Evolutionary conservation across 2,888 invertebrate species (phyloP).

Genomic region (Athetis lepigone): DNA sequence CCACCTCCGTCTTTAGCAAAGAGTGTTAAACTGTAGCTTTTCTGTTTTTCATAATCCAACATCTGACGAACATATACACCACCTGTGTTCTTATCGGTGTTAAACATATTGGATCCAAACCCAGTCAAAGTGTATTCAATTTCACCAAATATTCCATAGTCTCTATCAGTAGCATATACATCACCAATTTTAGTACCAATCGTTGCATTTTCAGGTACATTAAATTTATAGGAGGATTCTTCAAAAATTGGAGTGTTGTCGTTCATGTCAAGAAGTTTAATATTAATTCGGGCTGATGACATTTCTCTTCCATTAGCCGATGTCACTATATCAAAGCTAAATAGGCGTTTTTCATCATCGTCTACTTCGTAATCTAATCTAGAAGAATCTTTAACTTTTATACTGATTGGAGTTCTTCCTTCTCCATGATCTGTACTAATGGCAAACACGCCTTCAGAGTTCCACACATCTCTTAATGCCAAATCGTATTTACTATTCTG

Average conservation of each 20-base stretch:
- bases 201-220: slow-evolving; percentile 92
- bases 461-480: slow-evolving; percentile 90
- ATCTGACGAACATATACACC: slow-evolving; percentile 92
- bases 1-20: slow-evolving; percentile 96
- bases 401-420: slow-evolving; percentile 94
- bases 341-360: slow-evolving; percentile 89
- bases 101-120: slow-evolving; percentile 94
- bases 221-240: slow-evolving; percentile 91
- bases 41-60: slow-evolving; percentile 95
- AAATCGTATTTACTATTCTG: slow-evolving; percentile 93
- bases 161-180: slow-evolving; percentile 93
- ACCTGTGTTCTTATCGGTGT: slow-evolving; percentile 92
- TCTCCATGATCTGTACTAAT: slow-evolving; percentile 93
- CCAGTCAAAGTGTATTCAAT: slow-evolving; percentile 94
- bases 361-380: slow-evolving; percentile 93
- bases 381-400: slow-evolving; percentile 92
- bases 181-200: slow-evolving; percentile 92
- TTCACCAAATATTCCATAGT: slow-evolving; percentile 93
- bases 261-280: slow-evolving; percentile 94
- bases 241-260: slow-evolving; percentile 94
- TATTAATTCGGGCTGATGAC: slow-evolving; percentile 91
- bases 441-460: slow-evolving; percentile 91
- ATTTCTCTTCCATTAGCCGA: slow-evolving; percentile 89
- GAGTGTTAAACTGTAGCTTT: slow-evolving; percentile 94
- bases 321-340: slow-evolving; percentile 93